Evolutionary conservation across 2,888 invertebrate species (phyloP).

Genomic region (Germaria angustata): DNA sequence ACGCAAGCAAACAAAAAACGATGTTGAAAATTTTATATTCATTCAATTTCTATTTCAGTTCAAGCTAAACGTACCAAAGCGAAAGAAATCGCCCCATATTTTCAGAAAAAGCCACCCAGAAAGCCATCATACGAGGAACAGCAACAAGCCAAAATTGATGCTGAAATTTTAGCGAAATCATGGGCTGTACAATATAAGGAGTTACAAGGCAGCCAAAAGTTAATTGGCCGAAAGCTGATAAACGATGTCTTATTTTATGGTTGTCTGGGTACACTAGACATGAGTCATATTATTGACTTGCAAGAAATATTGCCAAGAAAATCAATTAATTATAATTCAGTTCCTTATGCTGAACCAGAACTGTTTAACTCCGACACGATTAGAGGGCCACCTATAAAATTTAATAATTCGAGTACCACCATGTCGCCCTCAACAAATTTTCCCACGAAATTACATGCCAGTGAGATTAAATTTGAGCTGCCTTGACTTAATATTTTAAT

Average conservation of each 20-base stretch:
- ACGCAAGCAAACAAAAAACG: too few species aligned
- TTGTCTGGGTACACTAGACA: slow-evolving; percentile 45
- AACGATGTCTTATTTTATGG: slow-evolving; percentile 57
- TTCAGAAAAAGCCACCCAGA: neutral
- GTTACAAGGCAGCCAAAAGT: slow-evolving; percentile 35
- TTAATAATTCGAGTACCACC: slow-evolving; percentile 2
- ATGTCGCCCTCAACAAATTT: neutral
- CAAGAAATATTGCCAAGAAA: slow-evolving; percentile 32
- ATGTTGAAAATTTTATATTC: neutral
- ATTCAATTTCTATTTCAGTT: neutral
- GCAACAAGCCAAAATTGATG: slow-evolving; percentile 9
- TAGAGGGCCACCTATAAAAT: neutral
- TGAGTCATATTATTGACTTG: slow-evolving; percentile 23
- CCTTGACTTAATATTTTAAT: neutral
- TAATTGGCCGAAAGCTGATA: slow-evolving; percentile 52
- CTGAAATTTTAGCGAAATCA: slow-evolving; percentile 42
- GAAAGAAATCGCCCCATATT: neutral
- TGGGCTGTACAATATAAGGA: slow-evolving; percentile 53
- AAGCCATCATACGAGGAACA: neutral
- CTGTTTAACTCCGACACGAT: neutral
- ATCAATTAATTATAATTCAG: neutral
- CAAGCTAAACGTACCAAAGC: neutral
- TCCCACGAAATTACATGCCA: neutral
- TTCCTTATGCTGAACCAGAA: neutral
- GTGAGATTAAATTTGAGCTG: slow-evolving; percentile 26